These are phyloP conservation scores for Carpatolechia fugitivella DNA, from an alignment of 2,888 invertebrate species.

Conservation along the genomic window DNA sequence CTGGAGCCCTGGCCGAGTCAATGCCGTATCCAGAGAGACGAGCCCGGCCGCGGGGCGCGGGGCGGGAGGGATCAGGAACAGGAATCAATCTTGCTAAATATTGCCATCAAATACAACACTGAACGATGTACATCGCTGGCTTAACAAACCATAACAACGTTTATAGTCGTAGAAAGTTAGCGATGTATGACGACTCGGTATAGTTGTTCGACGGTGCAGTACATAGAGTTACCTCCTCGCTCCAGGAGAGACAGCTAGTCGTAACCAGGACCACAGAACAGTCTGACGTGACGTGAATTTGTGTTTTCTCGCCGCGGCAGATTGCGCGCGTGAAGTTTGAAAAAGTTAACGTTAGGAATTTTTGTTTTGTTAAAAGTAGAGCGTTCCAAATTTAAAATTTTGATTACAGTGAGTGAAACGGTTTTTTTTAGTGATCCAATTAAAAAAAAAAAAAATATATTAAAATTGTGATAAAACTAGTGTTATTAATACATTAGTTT, in stretches of 20 bases:
- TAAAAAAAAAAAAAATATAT: too few species aligned
- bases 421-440: too few species aligned
- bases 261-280: neutral
- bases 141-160: neutral
- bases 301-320: neutral
- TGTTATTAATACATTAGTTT: too few species aligned
- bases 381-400: too few species aligned
- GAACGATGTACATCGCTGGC: neutral
- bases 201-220: neutral
- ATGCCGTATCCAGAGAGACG: constrained; percentile 56
- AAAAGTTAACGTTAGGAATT: neutral
- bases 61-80: constrained; percentile 29
- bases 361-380: neutral
- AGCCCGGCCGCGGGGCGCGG: constrained; percentile 29
- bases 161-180: neutral
- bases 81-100: constrained; percentile 3
- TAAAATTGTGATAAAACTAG: too few species aligned
- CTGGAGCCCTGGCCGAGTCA: constrained; percentile 36
- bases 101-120: neutral
- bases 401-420: too few species aligned
- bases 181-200: neutral
- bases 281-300: constrained; percentile 2
- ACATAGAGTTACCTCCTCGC: neutral
- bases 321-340: constrained; percentile 5
- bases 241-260: constrained; percentile 8